Evolutionary conservation across 1,140 invertebrate species (phyloP).

Genomic region (Megalonaias nervosa): DNA sequence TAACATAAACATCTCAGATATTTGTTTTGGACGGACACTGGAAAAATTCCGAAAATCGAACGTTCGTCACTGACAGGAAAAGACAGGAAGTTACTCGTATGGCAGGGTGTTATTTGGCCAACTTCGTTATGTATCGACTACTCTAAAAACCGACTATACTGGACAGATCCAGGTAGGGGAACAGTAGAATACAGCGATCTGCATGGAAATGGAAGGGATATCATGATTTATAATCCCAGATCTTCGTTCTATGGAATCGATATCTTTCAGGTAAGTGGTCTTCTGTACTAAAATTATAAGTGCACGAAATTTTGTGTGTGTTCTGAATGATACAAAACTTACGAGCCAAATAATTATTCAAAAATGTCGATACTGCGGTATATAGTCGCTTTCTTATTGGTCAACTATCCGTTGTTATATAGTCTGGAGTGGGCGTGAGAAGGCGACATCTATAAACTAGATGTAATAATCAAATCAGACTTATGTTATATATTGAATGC

Average conservation of each 20-base stretch:
- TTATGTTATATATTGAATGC: too few species aligned
- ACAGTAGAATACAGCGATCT: constrained; percentile 22
- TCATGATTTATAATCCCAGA: constrained; percentile 9
- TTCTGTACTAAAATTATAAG: too few species aligned
- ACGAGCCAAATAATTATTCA: too few species aligned
- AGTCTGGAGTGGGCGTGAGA: too few species aligned
- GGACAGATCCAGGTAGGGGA: constrained; percentile 21
- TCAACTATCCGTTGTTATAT: too few species aligned
- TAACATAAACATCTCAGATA: background rate
- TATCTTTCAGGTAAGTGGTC: constrained; percentile 6
- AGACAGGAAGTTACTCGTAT: constrained; percentile 11
- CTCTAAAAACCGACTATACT: constrained; percentile 4
- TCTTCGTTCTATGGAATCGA: constrained; percentile 15
- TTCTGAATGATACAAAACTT: too few species aligned
- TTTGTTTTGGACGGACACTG: constrained; percentile 31
- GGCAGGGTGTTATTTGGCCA: constrained; percentile 17
- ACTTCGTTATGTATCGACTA: constrained; percentile 13
- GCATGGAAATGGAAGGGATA: constrained; percentile 6
- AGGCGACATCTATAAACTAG: too few species aligned
- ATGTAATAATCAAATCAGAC: too few species aligned
- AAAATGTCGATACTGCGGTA: too few species aligned
- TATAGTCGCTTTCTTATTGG: too few species aligned
- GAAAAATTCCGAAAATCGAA: constrained; percentile 21
- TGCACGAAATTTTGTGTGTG: too few species aligned
- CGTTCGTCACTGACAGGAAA: constrained; percentile 17